These are phyloP conservation scores for Leptonema lineaticorne DNA, from an alignment of 1,140 invertebrate genomes.

Conservation along the genomic window DNA sequence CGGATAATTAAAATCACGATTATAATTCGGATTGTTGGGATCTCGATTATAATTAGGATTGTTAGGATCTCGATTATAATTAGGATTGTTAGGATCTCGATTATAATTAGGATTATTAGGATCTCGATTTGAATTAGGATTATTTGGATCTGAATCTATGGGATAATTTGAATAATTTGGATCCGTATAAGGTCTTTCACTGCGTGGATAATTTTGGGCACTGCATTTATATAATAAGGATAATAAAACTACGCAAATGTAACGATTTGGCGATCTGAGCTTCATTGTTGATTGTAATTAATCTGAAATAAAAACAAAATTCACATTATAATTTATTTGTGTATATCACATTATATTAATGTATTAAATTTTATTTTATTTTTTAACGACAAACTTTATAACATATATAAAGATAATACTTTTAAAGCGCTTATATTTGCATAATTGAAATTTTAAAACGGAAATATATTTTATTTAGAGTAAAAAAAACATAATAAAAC, in stretches of 20 bases:
- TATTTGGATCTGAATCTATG: conserved; percentile 43
- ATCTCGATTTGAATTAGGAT: conserved; percentile 44
- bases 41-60: conserved; percentile 28
- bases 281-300: background rate
- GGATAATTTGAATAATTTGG: conserved; percentile 37
- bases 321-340: no score
- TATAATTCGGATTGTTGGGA: conserved; percentile 34
- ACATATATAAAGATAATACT: no score
- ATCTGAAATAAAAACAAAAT: background rate
- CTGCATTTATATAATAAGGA: background rate
- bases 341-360: no score
- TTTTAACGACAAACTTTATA: no score
- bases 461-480: no score
- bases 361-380: no score
- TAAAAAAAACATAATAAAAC: no score
- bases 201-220: conserved; percentile 12
- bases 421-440: no score
- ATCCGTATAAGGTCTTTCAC: conserved; percentile 36
- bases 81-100: conserved; percentile 43
- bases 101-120: conserved; percentile 32
- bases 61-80: conserved; percentile 43
- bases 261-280: background rate
- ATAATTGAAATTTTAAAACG: no score
- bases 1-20: conserved; percentile 32
- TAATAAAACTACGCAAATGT: background rate